Percentiles rank a stretch among this genome's conserved stretches.
These are phyloP conservation scores for Hippocampus guttulatus DNA, from an alignment of 2,113 vertebrate genomes.

Conservation along the genomic window DNA sequence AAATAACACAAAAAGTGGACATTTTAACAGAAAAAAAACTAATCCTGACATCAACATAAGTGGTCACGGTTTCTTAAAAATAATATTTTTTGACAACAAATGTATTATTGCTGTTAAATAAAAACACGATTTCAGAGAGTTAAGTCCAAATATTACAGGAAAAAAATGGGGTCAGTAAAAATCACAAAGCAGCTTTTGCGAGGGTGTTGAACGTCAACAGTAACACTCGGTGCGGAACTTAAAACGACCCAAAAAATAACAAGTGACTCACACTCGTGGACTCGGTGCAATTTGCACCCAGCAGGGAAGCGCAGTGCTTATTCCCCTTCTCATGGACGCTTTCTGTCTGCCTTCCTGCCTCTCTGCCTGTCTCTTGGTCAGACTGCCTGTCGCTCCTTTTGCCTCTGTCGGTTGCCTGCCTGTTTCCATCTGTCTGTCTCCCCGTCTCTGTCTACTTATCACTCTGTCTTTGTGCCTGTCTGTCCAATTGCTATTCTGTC, in stretches of 20 bases:
- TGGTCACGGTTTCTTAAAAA: too few relatives aligned
- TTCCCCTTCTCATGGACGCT: background rate
- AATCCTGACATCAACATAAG: too few relatives aligned
- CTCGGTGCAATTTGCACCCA: conserved; percentile 8
- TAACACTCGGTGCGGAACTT: background rate
- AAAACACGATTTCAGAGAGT: too few relatives aligned
- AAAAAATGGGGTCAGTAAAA: background rate
- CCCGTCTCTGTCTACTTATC: too few relatives aligned
- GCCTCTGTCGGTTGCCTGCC: background rate
- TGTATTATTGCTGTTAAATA: too few relatives aligned
- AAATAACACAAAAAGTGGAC: too few relatives aligned
- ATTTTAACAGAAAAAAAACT: too few relatives aligned
- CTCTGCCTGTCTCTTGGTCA: background rate
- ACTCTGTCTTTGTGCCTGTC: background rate
- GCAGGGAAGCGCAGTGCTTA: background rate
- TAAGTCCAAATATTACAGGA: background rate
- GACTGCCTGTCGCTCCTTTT: background rate
- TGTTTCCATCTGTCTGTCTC: background rate
- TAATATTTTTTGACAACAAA: too few relatives aligned
- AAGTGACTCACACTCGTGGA: background rate
- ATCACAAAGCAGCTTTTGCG: background rate
- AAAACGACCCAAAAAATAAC: background rate
- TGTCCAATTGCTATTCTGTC: too few relatives aligned
- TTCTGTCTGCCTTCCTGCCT: background rate
- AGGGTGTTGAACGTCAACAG: background rate